phyloP scores from a whole-genome alignment of 1,140 invertebrate species.

The Lasaia peninsularis region DNA sequence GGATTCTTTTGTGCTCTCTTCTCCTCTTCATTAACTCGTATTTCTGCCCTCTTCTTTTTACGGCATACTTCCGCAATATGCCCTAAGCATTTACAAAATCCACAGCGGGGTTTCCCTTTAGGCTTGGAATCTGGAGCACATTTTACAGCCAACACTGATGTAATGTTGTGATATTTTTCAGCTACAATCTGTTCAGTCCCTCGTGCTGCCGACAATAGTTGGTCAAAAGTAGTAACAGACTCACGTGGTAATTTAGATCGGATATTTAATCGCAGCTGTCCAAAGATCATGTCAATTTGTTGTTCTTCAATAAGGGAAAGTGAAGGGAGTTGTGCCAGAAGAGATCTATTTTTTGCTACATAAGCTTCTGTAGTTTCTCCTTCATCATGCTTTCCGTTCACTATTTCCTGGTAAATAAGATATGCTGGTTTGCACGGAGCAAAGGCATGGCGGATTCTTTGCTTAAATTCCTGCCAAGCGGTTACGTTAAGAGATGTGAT shows the following conservation, averaged over 20 bases:
- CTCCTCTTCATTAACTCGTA: no score
- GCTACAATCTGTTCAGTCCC: slow-evolving; percentile 9
- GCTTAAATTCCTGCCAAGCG: slow-evolving; percentile 21
- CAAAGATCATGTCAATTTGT: slow-evolving; percentile 31
- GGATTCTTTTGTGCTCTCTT: background rate
- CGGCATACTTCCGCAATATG: slow-evolving; percentile 19
- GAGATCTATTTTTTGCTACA: slow-evolving; percentile 18
- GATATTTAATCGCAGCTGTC: slow-evolving; percentile 18
- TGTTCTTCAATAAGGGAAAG: slow-evolving; percentile 22
- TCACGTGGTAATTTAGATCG: slow-evolving; percentile 20
- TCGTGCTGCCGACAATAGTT: slow-evolving; percentile 12
- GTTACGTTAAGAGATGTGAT: no score
- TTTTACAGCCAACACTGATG: background rate
- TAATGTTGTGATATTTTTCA: no score
- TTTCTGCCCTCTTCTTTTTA: slow-evolving; percentile 13
- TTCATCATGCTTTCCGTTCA: slow-evolving; percentile 14
- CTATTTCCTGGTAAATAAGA: slow-evolving; percentile 26
- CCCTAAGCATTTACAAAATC: slow-evolving; percentile 17
- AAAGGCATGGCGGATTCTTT: slow-evolving; percentile 24
- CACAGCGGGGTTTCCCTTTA: slow-evolving; percentile 1
- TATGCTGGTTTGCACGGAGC: slow-evolving; percentile 26
- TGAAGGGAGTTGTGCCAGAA: slow-evolving; percentile 25
- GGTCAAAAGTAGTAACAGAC: slow-evolving; percentile 16
- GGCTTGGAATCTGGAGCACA: background rate
- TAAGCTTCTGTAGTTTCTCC: slow-evolving; percentile 23